Evolutionary conservation across 1,140 invertebrate genomes (phyloP).

Genomic region (Drosophila truncata): DNA sequence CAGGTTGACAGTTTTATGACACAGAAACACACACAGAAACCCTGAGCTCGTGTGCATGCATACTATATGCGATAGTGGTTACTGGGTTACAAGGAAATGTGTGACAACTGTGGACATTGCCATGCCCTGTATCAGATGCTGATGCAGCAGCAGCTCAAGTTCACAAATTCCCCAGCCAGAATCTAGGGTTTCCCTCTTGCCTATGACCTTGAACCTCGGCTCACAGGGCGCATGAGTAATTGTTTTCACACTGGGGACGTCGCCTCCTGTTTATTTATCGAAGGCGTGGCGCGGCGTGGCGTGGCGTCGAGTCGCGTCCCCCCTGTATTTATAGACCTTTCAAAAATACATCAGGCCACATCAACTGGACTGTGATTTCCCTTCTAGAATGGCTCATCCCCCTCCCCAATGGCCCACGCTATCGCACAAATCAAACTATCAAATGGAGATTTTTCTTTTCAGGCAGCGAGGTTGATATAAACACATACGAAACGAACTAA

Average conservation of each 20-base stretch:
- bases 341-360: constrained; percentile 60
- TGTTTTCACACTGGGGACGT: neutral
- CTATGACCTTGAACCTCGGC: constrained; percentile 37
- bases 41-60: neutral
- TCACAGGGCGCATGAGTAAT: constrained; percentile 47
- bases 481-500: constrained; percentile 52
- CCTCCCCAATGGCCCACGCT: neutral
- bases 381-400: neutral
- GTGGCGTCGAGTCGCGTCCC: neutral
- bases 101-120: constrained; percentile 39
- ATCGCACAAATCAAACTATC: constrained; percentile 48
- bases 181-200: constrained; percentile 3
- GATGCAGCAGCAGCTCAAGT: constrained; percentile 22
- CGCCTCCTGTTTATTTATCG: constrained; percentile 58
- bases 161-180: constrained; percentile 15
- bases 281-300: constrained; percentile 2
- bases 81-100: constrained; percentile 33
- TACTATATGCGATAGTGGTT: constrained; percentile 19
- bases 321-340: constrained; percentile 70
- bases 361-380: constrained; percentile 36
- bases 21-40: constrained; percentile 41
- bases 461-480: constrained; percentile 56
- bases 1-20: constrained; percentile 80
- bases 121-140: neutral
- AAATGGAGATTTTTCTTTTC: constrained; percentile 54